These are phyloP conservation scores for Synanthedon andrenaeformis DNA, from an alignment of 2,888 invertebrate genomes.

Conservation along the genomic window DNA sequence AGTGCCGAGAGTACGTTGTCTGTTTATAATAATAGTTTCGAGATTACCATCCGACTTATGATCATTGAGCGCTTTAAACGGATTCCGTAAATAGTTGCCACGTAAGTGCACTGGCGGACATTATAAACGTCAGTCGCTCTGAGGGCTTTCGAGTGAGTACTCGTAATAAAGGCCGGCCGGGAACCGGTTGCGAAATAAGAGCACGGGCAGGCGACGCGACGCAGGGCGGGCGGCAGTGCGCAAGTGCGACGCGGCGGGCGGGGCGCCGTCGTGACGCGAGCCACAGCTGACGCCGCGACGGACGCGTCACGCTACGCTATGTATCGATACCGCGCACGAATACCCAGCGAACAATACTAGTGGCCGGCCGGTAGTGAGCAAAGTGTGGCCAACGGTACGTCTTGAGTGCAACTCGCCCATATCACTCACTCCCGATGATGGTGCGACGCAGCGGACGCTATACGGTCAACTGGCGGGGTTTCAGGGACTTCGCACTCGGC, in stretches of 20 bases:
- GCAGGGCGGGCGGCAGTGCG: slow-evolving; percentile 37
- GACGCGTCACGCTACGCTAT: slow-evolving; percentile 41
- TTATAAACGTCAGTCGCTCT: slow-evolving; percentile 1
- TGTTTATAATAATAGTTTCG: no score
- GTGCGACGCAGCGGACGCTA: slow-evolving; percentile 65
- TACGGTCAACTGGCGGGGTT: slow-evolving; percentile 65
- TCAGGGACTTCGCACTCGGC: slow-evolving; percentile 56
- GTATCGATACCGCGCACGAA: slow-evolving; percentile 37
- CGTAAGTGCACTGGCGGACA: neutral
- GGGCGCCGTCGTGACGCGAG: slow-evolving; percentile 39
- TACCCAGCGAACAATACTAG: slow-evolving; percentile 26
- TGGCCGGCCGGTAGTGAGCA: slow-evolving; percentile 23
- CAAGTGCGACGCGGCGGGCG: slow-evolving; percentile 45
- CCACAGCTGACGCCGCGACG: slow-evolving; percentile 55
- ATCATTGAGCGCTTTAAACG: neutral
- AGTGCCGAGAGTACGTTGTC: no score
- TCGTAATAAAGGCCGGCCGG: slow-evolving; percentile 5
- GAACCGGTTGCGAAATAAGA: slow-evolving; percentile 17
- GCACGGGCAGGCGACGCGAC: slow-evolving; percentile 12
- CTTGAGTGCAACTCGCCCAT: slow-evolving; percentile 14
- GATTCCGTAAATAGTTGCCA: slow-evolving; percentile 1
- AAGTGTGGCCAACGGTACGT: slow-evolving; percentile 1
- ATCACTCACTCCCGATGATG: slow-evolving; percentile 42
- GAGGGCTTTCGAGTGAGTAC: neutral
- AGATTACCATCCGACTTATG: neutral